A percentile compares a stretch with the other conserved stretches of the same genome.
These are phyloP conservation scores for Tichodroma muraria DNA, from an alignment of 2,113 vertebrate species.

Conservation along the genomic window DNA sequence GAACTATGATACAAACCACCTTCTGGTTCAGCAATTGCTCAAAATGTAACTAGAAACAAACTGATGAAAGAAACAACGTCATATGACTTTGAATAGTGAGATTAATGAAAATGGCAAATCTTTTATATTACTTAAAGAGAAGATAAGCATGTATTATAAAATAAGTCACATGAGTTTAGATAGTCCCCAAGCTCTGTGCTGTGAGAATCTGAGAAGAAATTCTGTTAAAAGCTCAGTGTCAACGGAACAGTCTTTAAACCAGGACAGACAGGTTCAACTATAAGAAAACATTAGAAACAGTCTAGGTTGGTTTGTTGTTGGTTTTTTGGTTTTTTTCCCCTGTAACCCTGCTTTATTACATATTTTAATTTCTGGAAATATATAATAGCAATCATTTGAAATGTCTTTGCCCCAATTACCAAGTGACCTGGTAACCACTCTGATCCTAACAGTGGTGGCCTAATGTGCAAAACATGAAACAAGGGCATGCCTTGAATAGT, in stretches of 20 bases:
- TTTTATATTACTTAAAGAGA: neutral
- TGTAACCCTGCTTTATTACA: neutral
- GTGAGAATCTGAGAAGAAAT: neutral
- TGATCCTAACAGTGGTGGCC: neutral
- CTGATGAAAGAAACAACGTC: neutral
- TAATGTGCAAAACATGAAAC: neutral
- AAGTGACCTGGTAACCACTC: conserved; percentile 53
- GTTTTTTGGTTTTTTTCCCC: rapidly evolving
- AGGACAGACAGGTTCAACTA: neutral
- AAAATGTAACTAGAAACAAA: neutral
- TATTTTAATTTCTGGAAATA: conserved; percentile 45
- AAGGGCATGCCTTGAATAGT: neutral
- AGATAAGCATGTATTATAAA: neutral
- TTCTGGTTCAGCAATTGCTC: neutral
- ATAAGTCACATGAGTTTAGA: neutral
- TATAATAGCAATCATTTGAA: neutral
- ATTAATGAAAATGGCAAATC: neutral
- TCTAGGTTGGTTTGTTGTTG: neutral
- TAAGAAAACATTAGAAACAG: neutral
- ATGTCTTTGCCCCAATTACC: conserved; percentile 55
- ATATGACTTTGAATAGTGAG: neutral
- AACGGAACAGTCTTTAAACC: neutral
- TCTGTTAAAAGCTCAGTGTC: neutral
- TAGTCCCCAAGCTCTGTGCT: neutral
- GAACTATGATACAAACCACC: neutral